Evolutionary conservation across 1,140 invertebrate species (phyloP), one percentile per base, ranked within the genome.

Genomic region (Bombus vancouverensis): DNA sequence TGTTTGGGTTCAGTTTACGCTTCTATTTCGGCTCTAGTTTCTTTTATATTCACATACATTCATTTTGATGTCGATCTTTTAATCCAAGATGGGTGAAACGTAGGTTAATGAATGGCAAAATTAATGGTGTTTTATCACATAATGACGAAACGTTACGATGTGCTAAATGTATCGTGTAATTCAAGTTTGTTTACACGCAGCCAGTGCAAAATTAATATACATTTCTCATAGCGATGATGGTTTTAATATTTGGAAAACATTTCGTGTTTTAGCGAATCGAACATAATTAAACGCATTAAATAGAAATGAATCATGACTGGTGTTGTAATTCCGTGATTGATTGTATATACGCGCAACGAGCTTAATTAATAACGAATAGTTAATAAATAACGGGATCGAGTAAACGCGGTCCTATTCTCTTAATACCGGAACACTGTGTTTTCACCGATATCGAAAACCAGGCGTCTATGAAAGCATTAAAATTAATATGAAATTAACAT

Each of bases 231-330:
- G 2, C 32, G 8, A n/a, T 47, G 32, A 76, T 65, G 44, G 66
- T 75, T 47, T 65, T 3, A 22, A 65, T n/a, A 37, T 28, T 22
- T 66, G 57, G 37, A 75, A 28, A 66, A 68, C 81, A 34, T 6
- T 10, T n/a, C n/a, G 39, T 25, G 25, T 37, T n/a, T 22, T 12
- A 25, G 6, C 42, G 18, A 10, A 57, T 53, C 2, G 4, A 57
- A 34, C 9, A 18, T 59, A 59, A 78, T 70, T 59, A 83, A 78
- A 78, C 42, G 34, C 34, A 82, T 81, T 81, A n/a, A 59, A 81
- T 44, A 28, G 25, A 57, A 71, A 44, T 32, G 53, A 73, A 81
- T 82, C 13, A 25, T 6, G 53, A 18, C 22, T 32, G 62, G 22
- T 68, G 32, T 47, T 70, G 47, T 57, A 70, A 78, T 70, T 53